A percentile compares a stretch with the other conserved stretches of the same genome.
These are phyloP conservation scores for Nasua narica DNA, from an alignment of 2,797 vertebrate species.

Conservation along the genomic window DNA sequence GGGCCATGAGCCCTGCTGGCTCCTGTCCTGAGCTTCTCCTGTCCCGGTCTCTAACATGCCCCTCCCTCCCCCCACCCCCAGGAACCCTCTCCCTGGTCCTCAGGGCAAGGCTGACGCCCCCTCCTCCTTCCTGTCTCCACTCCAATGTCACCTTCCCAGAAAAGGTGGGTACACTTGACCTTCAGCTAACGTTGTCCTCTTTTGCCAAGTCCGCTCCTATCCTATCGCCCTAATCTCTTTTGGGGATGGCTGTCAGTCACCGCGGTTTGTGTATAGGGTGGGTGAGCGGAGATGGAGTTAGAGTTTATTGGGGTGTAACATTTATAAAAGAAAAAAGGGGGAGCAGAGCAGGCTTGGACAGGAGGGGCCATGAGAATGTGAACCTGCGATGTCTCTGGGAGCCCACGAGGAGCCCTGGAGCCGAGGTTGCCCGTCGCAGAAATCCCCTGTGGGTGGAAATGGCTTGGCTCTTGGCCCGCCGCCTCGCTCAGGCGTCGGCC, in stretches of 20 bases:
- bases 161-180: background rate
- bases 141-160: background rate
- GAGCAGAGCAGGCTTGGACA: background rate
- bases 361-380: background rate
- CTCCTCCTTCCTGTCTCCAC: background rate
- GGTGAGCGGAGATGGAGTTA: too few species aligned
- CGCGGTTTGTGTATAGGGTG: too few species aligned
- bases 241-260: fast-evolving
- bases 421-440: fast-evolving
- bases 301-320: background rate
- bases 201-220: background rate
- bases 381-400: background rate
- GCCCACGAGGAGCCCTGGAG: fast-evolving
- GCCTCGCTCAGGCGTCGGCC: background rate
- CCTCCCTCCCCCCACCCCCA: background rate
- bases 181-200: fast-evolving
- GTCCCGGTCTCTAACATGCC: fast-evolving
- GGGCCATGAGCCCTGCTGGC: fast-evolving
- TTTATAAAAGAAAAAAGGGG: background rate
- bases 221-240: fast-evolving
- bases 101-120: background rate
- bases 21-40: too few species aligned
- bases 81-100: background rate
- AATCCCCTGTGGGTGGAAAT: fast-evolving
- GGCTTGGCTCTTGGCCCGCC: background rate